phyloP scores from a whole-genome alignment of 2,888 invertebrate genomes.

The Flabesymbios commensalis region DNA sequence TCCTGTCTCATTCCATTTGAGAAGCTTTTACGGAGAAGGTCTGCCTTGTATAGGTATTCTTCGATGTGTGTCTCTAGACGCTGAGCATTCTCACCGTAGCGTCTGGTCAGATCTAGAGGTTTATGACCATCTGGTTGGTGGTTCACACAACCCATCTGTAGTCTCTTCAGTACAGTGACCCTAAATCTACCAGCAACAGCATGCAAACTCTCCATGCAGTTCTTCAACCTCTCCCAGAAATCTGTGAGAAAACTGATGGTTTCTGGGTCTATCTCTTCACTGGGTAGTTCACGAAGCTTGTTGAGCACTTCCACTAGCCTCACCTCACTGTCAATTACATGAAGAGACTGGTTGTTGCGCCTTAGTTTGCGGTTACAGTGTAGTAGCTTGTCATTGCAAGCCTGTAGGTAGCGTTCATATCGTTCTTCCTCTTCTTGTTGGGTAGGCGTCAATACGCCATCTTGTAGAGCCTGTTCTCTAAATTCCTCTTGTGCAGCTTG shows the following conservation, averaged over 20 bases:
- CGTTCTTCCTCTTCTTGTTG: conserved; percentile 39
- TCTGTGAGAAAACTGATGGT: conserved; percentile 45
- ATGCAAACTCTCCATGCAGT: conserved; percentile 36
- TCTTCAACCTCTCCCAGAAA: conserved; percentile 51
- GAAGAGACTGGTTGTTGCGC: conserved; percentile 40
- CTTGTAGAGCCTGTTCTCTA: no score
- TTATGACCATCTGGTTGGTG: conserved; percentile 41
- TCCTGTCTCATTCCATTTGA: conserved; percentile 45
- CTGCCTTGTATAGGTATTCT: conserved; percentile 38
- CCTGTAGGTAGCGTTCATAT: conserved; percentile 43
- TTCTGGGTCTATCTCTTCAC: conserved; percentile 27
- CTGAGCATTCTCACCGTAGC: conserved; percentile 47
- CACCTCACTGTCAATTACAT: conserved; percentile 42
- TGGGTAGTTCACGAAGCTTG: conserved; percentile 21
- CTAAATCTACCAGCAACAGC: conserved; percentile 44
- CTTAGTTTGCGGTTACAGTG: conserved; percentile 49
- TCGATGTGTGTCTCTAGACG: conserved; percentile 43
- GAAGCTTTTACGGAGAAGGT: conserved; percentile 45
- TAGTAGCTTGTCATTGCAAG: conserved; percentile 45
- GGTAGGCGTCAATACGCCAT: no score
- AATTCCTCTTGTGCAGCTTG: conserved; percentile 35
- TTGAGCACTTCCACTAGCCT: conserved; percentile 47
- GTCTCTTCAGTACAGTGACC: conserved; percentile 43
- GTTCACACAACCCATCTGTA: conserved; percentile 48
- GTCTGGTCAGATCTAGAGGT: conserved; percentile 43